These are phyloP conservation scores for Hydractinia echinata DNA, from an alignment of 30 jellyfish, hydroid and myxozoan genomes.

Conservation along the genomic window DNA sequence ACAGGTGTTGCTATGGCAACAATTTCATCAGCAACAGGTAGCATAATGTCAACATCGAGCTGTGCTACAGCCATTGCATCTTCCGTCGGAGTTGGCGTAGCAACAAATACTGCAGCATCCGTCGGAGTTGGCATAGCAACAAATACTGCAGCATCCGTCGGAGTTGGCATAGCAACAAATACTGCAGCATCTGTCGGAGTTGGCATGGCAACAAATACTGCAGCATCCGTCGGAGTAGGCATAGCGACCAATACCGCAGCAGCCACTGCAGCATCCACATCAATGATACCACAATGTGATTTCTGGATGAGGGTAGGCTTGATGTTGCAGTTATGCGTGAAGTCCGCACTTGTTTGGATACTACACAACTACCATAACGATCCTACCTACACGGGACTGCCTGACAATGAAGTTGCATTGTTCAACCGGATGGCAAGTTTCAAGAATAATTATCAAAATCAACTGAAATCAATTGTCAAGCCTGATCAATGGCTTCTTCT, in stretches of 20 bases:
- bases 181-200: no score
- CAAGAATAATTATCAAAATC: background rate
- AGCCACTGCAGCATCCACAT: background rate
- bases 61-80: no score
- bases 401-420: background rate
- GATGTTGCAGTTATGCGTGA: background rate
- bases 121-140: no score
- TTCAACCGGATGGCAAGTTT: background rate
- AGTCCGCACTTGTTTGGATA: background rate
- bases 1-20: no score
- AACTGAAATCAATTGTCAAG: background rate
- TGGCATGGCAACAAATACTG: no score
- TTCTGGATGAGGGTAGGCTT: constrained; percentile 19
- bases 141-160: no score
- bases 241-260: background rate
- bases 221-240: background rate
- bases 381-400: constrained; percentile 3
- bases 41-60: no score
- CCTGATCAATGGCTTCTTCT: constrained; percentile 4
- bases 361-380: background rate
- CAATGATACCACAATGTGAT: background rate
- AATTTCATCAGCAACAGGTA: no score
- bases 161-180: no score
- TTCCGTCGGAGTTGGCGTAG: no score
- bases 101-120: no score